Base-by-base conservation (phyloP, 2,797 vertebrate species). In the Rhincodon typus region DNA sequence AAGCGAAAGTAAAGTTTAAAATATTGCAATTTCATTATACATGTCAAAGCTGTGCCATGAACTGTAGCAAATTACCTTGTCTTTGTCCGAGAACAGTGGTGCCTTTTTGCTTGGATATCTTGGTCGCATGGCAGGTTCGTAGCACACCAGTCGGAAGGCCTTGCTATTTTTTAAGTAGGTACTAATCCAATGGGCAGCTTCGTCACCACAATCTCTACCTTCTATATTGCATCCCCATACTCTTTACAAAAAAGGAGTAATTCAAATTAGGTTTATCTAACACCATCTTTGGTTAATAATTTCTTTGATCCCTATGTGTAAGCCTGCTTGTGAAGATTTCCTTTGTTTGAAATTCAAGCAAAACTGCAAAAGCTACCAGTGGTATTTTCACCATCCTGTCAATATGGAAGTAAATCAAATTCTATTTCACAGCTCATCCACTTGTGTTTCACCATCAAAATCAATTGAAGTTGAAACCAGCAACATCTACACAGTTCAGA, bases 191-290 rank as follows among this genome's bases (percentile, higher is more conserved):
- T 95, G 96, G 15, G 99, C 98, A 0, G 96, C 98, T 46, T 98
- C 97, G 0, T 98, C 98, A 0, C 99, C 99, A 87, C 99, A 99
- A 96, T 99, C 99, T 84, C 98, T 98, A 96, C 99, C 99, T 96
- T 98, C 98, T 57, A 98, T 97, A 96, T 99, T 98, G 1, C 86
- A 0, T 27, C 98, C 96, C 42, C 99, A 99, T 42, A 99, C 82
- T 97, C 99, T 93, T 67, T 99, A 95, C 38, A 96, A 74, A 96
- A 8, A 4, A 30, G 7, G 50, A 95, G 46, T 77, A 53, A 34
- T 15, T 3, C 23, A 94, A 70, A 69, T 94, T 10, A 3, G 13
- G 70, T 70, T 94, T 42, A 94, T 42, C 62, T 42, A 50, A 88
- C 30, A 30, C 27, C 50, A 91, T 53, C 17, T 19, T 30, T 5